Conservation (phyloP, 2,113 vertebrate genomes). For the Dipodomys ordii region DNA sequence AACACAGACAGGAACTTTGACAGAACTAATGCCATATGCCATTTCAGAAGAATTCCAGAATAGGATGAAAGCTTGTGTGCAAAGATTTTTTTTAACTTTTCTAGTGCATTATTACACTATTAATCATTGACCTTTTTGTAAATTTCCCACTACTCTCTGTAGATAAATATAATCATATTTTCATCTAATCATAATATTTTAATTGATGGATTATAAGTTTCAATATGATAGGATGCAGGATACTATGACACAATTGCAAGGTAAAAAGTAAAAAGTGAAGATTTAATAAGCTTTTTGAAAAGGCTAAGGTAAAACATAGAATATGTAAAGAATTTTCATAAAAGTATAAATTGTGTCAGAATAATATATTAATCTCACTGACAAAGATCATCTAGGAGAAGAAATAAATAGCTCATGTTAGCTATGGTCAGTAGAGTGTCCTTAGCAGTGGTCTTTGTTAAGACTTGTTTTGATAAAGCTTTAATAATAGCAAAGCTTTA, state of each 20-base stretch:
- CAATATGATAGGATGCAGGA: neutral
- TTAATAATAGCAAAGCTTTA: neutral
- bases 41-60: neutral
- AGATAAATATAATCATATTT: neutral
- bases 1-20: constrained; percentile 27
- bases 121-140: neutral
- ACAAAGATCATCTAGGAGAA: neutral
- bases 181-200: neutral
- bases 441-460: neutral
- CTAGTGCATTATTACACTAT: neutral
- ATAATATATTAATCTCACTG: neutral
- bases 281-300: neutral
- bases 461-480: neutral
- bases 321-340: neutral
- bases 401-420: neutral
- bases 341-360: neutral
- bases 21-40: neutral
- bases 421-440: neutral
- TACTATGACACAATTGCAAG: neutral
- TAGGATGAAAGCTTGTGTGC: neutral
- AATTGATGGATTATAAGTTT: neutral
- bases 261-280: neutral
- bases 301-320: neutral
- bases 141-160: neutral
- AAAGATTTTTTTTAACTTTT: neutral